Evolutionary conservation across 2,888 invertebrate species (phyloP).

Genomic region (Drosophila anomalipes): DNA sequence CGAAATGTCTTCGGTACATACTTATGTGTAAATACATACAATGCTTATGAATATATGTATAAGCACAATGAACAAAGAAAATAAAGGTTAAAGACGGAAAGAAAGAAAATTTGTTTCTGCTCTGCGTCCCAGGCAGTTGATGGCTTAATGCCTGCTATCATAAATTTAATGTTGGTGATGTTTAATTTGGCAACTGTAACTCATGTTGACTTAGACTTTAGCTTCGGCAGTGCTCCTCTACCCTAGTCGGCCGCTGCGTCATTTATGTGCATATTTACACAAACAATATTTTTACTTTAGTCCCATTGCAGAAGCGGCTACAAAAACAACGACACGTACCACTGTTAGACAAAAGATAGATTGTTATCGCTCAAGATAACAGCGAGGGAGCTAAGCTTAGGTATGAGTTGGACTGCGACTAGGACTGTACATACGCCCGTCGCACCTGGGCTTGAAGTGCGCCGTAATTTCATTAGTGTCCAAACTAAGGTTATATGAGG

Average conservation of each 20-base stretch:
- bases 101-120: slow-evolving; percentile 51
- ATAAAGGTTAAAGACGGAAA: slow-evolving; percentile 14
- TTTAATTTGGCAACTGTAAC: slow-evolving; percentile 81
- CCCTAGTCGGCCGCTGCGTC: slow-evolving; percentile 35
- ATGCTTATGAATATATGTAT: background rate
- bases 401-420: slow-evolving; percentile 10
- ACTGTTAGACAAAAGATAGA: slow-evolving; percentile 81
- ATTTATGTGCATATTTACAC: slow-evolving; percentile 46
- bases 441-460: slow-evolving; percentile 28
- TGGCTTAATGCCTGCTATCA: slow-evolving; percentile 74
- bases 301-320: slow-evolving; percentile 24
- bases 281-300: slow-evolving; percentile 56
- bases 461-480: slow-evolving; percentile 77
- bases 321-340: slow-evolving; percentile 44
- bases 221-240: slow-evolving; percentile 28
- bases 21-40: background rate
- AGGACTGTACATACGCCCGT: slow-evolving; percentile 1
- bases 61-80: background rate
- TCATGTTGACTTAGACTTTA: slow-evolving; percentile 74
- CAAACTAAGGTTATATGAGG: slow-evolving; percentile 55
- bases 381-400: slow-evolving; percentile 35
- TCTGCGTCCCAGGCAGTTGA: slow-evolving; percentile 26
- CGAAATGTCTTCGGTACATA: background rate
- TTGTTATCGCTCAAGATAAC: slow-evolving; percentile 85
- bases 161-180: slow-evolving; percentile 81